Conservation (phyloP, 1,140 invertebrate genomes). For the Drosophila ogumai region DNA sequence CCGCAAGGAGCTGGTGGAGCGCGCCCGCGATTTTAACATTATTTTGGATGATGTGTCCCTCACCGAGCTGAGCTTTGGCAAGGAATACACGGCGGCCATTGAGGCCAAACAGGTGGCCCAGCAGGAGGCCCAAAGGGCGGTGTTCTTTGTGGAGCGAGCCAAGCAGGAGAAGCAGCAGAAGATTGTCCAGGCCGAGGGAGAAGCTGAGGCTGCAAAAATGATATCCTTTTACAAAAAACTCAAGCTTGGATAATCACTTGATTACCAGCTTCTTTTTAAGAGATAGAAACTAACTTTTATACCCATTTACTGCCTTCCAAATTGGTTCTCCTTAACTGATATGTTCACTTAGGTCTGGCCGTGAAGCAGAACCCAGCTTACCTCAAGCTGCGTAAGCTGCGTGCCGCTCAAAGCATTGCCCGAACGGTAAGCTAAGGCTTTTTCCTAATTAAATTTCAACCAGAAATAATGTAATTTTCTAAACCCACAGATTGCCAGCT, state of each 20-base stretch:
- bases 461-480: neutral
- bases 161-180: constrained; percentile 99
- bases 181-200: constrained; percentile 99
- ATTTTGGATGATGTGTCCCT: constrained; percentile 99
- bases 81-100: constrained; percentile 99
- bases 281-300: neutral
- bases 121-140: constrained; percentile 99
- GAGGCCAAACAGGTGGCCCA: constrained; percentile 99
- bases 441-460: constrained; percentile 6
- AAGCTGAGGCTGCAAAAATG: constrained; percentile 99
- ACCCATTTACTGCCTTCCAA: neutral
- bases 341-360: constrained; percentile 95
- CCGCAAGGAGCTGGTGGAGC: constrained; percentile 95
- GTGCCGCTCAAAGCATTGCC: constrained; percentile 98
- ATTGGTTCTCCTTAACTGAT: constrained; percentile 88
- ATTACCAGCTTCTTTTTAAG: neutral
- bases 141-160: constrained; percentile 98
- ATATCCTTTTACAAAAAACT: constrained; percentile 90
- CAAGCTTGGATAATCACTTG: neutral
- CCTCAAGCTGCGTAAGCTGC: constrained; percentile 98
- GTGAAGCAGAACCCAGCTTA: constrained; percentile 98
- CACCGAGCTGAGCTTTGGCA: constrained; percentile 99
- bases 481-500: constrained; percentile 92
- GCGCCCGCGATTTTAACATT: constrained; percentile 99
- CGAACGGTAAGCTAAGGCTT: constrained; percentile 91